These are phyloP conservation scores for Aspidiotus rigidus DNA, from an alignment of 2,888 invertebrate species.

Conservation along the genomic window DNA sequence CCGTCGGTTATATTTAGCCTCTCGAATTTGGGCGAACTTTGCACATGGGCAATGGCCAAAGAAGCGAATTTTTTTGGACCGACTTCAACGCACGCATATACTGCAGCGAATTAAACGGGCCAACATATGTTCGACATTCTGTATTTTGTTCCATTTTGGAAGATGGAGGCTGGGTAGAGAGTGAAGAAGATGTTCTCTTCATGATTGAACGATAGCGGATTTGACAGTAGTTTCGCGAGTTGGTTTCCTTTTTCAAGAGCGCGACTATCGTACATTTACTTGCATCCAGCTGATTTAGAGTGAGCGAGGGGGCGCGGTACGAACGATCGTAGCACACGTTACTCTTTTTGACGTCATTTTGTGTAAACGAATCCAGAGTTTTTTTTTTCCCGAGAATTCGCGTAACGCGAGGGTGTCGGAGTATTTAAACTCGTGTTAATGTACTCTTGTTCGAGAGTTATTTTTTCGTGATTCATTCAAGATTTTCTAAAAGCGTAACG, in stretches of 20 bases:
- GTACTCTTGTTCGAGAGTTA: no score
- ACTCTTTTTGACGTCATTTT: conserved; percentile 7
- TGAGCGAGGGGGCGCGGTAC: not conserved
- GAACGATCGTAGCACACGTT: conserved; percentile 17
- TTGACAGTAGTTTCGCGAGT: no score
- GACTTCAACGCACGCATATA: conserved; percentile 13
- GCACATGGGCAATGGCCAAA: conserved; percentile 28
- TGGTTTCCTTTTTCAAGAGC: no score
- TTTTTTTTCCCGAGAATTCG: not conserved
- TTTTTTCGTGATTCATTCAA: no score
- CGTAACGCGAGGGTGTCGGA: no score
- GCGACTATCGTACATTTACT: no score
- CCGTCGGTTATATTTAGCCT: no score
- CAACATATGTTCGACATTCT: conserved; percentile 24
- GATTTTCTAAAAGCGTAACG: no score
- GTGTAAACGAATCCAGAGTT: not conserved
- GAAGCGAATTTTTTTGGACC: conserved; percentile 17
- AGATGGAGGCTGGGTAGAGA: not conserved
- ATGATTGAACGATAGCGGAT: no score
- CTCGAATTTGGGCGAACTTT: conserved; percentile 13
- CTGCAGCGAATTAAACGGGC: conserved; percentile 11
- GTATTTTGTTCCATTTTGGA: conserved; percentile 15
- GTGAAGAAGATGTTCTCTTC: no score
- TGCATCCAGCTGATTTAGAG: no score
- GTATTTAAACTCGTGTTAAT: no score